Base-by-base conservation (phyloP, 2,797 vertebrate genomes). In the Gobionotothen gibberifrons region DNA sequence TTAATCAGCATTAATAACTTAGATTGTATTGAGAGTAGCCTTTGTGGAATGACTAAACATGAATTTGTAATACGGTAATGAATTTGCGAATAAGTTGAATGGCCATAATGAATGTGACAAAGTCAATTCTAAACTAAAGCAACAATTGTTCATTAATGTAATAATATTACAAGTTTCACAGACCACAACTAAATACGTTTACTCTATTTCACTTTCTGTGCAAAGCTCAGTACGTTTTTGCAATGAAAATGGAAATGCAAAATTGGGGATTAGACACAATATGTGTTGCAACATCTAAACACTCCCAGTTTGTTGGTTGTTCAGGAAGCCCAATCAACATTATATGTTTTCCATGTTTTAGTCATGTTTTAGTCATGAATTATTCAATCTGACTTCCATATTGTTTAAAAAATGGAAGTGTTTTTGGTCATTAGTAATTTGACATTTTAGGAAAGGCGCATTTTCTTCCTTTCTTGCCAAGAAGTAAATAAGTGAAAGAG, bases 1-100 rank as follows among this genome's bases (percentile, higher is more conserved):
- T 53, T 43, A 76, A 72, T 58, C 54, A 64, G 54, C 36, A 51
- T 52, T 60, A 26, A 54, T 47, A 68, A 49, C 52, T 57, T 52
- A 67, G 49, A 46, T 42, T 68, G 51, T 71, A 61, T 56, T 46
- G 9, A 71, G 72, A 74, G 48, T 51, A 70, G 36, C 46, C 39
- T 69, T 11, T 5, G 3, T 59, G 52, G 29, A 55, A 19, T 22
- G 8, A 17, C 54, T 68, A 40, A n/a, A 61, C 32, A 49, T 76
- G 3, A 56, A 78, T 69, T 73, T 69, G 76, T 70, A 65, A 86
- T 8, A 63, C 22, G 49, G 39, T 77, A 69, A 72, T 72, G 36
- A 19, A 58, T 64, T 42, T 2, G 17, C 40, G 42, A 36, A 36
- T 19, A 59, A 52, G 52, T 58, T 57, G 52, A 75, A 47, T 65